Conservation (phyloP, 2,797 vertebrate species). For the Atherinosoma microstoma region DNA sequence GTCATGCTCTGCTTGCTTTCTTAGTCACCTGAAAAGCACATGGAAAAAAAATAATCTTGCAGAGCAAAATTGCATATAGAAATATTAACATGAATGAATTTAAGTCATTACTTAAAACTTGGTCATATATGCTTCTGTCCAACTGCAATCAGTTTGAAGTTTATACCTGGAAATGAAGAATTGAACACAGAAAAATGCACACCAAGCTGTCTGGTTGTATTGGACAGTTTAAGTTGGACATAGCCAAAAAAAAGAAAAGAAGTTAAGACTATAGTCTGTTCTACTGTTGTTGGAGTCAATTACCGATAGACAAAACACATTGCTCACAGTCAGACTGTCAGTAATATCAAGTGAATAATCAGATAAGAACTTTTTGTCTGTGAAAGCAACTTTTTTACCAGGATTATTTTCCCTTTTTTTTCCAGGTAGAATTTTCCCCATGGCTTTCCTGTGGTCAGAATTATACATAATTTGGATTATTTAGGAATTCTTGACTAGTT, state of each 20-base stretch:
- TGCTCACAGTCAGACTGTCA: neutral
- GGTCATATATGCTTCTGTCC: neutral
- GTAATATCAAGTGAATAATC: neutral
- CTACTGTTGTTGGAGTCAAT: conserved; percentile 4
- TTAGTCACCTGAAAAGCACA: conserved; percentile 26
- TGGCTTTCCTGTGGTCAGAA: conserved; percentile 1
- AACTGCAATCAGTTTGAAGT: neutral
- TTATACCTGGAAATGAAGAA: neutral
- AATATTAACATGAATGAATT: neutral
- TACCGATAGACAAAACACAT: conserved; percentile 11
- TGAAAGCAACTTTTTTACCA: conserved; percentile 21
- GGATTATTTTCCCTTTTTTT: neutral
- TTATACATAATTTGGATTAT: conserved; percentile 9
- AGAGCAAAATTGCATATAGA: neutral
- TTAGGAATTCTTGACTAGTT: conserved; percentile 24
- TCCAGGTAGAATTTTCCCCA: neutral
- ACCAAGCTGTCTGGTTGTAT: neutral
- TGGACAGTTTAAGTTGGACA: neutral
- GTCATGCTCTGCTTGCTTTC: conserved; percentile 4
- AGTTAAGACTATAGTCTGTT: neutral
- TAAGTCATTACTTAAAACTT: conserved; percentile 3
- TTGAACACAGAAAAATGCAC: neutral
- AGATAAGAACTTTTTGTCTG: conserved; percentile 17
- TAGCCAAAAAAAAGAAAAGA: neutral
- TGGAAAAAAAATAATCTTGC: conserved; percentile 14